Evolutionary conservation across 2,113 vertebrate genomes (phyloP).

Genomic region (Poeciliopsis prolifica): DNA sequence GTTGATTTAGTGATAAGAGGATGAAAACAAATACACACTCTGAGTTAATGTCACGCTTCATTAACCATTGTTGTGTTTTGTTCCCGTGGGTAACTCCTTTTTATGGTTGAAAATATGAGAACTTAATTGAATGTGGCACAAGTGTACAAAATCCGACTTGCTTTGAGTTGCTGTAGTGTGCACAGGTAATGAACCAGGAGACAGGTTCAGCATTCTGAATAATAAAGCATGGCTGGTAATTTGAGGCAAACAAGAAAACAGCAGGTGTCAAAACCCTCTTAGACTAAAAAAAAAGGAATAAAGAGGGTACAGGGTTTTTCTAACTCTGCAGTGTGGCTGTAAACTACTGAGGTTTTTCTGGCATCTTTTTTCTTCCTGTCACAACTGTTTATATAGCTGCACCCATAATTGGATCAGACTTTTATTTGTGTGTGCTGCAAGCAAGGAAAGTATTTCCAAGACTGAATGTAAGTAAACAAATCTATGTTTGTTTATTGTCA

Average conservation of each 20-base stretch:
- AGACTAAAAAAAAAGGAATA: constrained; percentile 2
- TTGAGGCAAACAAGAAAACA: constrained; percentile 35
- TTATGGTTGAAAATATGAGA: not conserved
- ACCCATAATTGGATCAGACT: constrained; percentile 48
- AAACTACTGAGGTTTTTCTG: constrained; percentile 6
- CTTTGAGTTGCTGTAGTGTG: not conserved
- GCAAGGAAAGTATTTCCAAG: constrained; percentile 26
- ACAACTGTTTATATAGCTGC: constrained; percentile 37
- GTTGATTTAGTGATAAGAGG: not conserved
- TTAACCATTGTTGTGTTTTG: constrained; percentile 9
- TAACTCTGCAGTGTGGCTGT: not conserved
- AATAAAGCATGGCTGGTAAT: constrained; percentile 24
- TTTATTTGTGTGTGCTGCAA: constrained; percentile 28
- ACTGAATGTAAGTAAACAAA: constrained; percentile 3
- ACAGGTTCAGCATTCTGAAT: constrained; percentile 1
- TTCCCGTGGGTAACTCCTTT: not conserved
- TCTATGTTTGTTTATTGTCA: constrained; percentile 32
- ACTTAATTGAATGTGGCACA: not conserved
- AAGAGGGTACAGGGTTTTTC: constrained; percentile 5
- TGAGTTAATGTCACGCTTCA: constrained; percentile 8
- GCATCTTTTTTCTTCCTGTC: constrained; percentile 34
- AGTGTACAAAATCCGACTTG: not conserved
- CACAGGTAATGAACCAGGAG: not conserved
- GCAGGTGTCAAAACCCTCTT: constrained; percentile 5
- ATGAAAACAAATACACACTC: not conserved